Evolutionary conservation across 1,140 invertebrate species (phyloP), one percentile per base, ranked within the genome.

Genomic region (Ips typographus): DNA sequence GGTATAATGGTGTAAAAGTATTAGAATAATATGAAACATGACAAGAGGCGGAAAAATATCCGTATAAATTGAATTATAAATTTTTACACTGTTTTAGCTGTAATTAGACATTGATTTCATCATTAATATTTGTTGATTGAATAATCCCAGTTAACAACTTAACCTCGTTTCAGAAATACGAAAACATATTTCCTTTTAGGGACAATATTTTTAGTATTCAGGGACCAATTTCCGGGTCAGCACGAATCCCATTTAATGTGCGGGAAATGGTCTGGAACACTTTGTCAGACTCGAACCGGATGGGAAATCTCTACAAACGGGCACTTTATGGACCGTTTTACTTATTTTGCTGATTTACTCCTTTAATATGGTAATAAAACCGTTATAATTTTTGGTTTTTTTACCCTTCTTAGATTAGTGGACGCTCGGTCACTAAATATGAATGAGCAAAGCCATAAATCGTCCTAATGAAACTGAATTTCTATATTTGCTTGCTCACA

Each of bases 1-100:
- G 38, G 55, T 57, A 65, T 65, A 65, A 65, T 65, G 53, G 63
- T 44, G n/a, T 65, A n/a, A 65, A 65, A 65, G 63, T 65, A 65
- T 65, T 41, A 36, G 8, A 53, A 63, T 63, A 36, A 56, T 56
- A 44, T 57, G 7, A 39, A 57, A 44, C 63, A 57, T 57, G 53
- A n/a, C 44, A 65, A 65, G 56, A 53, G 63, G 63, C 22, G 63
- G 42, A 39, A 65, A 65, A 65, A 43, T 65, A 56, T 6, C 7
- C 61, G 43, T 63, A 43, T 43, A 65, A 65, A 65, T 65, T 65
- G 63, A 43, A 52, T 53, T 64, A 64, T 38, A 53, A 41, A 49
- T 22, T 22, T 22, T 22, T 22, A 22, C 22, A 22, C 22, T 22
- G 22, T 22, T 22, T 22, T 22, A 22, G 22, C 22, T 22, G 22